Evolutionary conservation across 2,888 invertebrate species (phyloP).

Genomic region (Lepidocyrtinus sp.): DNA sequence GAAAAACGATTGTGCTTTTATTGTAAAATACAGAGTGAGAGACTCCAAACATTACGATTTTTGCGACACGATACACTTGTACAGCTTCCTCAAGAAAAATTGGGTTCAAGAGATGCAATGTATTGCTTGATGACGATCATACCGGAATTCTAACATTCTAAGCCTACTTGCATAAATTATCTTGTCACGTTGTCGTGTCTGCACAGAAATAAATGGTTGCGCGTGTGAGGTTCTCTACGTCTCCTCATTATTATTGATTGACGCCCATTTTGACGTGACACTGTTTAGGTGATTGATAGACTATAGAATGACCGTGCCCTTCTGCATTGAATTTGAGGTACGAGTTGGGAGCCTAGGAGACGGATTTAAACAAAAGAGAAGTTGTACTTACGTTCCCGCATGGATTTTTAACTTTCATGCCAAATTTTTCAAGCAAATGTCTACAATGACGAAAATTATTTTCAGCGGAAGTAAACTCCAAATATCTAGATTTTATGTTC

Average conservation of each 20-base stretch:
- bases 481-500: no score
- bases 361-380: background rate
- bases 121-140: constrained; percentile 1
- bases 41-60: no score
- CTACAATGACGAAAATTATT: background rate
- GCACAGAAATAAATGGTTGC: constrained; percentile 2
- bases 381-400: background rate
- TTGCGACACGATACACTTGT: background rate
- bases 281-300: constrained; percentile 35
- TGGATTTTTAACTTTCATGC: no score
- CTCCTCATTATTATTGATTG: constrained; percentile 36
- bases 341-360: background rate
- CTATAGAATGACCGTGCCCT: background rate
- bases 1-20: background rate
- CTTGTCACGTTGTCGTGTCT: constrained; percentile 20
- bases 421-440: background rate
- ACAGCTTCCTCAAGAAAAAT: background rate
- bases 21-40: background rate
- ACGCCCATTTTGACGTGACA: constrained; percentile 40
- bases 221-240: constrained; percentile 23
- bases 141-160: constrained; percentile 13
- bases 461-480: no score
- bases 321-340: background rate
- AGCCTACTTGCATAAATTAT: constrained; percentile 32
- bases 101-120: background rate